Conservation (phyloP, 2,888 invertebrate genomes). For the Mylabris sibirica region DNA sequence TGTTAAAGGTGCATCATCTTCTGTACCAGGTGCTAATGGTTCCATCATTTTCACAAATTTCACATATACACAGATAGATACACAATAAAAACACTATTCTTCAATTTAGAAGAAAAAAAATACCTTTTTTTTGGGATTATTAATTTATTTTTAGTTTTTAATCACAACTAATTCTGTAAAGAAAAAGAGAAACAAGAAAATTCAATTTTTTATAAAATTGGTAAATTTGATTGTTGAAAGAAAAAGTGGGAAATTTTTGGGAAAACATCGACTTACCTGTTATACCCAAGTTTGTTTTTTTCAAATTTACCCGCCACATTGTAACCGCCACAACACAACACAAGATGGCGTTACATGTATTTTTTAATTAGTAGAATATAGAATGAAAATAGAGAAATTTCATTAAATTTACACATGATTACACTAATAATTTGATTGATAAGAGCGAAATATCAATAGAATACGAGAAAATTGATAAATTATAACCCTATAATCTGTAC, state of each 20-base stretch:
- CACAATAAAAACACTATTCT: conserved; percentile 16
- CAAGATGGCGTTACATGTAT: conserved; percentile 23
- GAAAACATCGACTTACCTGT: conserved; percentile 8
- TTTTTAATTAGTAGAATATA: not conserved
- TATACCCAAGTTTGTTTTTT: conserved; percentile 37
- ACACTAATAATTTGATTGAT: not conserved
- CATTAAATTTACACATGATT: not conserved
- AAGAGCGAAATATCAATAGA: not conserved
- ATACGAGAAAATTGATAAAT: not conserved
- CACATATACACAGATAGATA: conserved; percentile 33
- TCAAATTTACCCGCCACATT: too few species aligned
- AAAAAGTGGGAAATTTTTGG: not conserved
- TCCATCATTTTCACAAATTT: conserved; percentile 47
- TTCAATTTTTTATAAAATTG: not conserved
- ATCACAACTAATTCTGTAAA: conserved; percentile 30
- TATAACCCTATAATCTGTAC: not conserved
- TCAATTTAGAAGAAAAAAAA: too few species aligned
- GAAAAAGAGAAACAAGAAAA: conserved; percentile 26
- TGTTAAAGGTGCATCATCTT: conserved; percentile 51
- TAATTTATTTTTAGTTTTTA: conserved; percentile 24
- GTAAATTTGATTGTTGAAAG: too few species aligned
- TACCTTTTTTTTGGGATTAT: too few species aligned
- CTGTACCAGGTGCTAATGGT: conserved; percentile 55
- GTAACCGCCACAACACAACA: conserved; percentile 46
- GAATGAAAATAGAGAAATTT: not conserved